Conservation (phyloP, 2,113 vertebrate species). For the Plestiodon gilberti region DNA sequence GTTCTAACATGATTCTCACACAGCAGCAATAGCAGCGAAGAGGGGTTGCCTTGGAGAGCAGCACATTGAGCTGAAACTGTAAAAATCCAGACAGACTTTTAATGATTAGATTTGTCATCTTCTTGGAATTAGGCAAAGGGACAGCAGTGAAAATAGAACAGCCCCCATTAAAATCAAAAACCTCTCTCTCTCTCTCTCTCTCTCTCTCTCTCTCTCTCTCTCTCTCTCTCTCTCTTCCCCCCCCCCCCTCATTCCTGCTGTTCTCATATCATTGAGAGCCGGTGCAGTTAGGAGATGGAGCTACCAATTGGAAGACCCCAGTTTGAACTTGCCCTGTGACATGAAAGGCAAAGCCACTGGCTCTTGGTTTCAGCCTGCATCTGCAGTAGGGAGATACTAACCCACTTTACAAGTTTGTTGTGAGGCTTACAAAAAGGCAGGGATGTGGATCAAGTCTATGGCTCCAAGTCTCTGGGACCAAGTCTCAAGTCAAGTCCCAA, state of each 20-base stretch:
- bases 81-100: slow-evolving; percentile 22
- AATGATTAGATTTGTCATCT: slow-evolving; percentile 33
- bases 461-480: too few relatives aligned
- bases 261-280: slow-evolving; percentile 35
- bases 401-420: too few relatives aligned
- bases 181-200: neutral
- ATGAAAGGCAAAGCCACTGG: too few relatives aligned
- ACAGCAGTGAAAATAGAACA: slow-evolving; percentile 29
- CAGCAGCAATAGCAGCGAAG: slow-evolving; percentile 9
- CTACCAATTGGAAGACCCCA: neutral
- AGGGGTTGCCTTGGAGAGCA: slow-evolving; percentile 16
- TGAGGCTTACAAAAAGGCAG: too few relatives aligned
- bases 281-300: neutral
- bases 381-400: neutral
- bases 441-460: too few relatives aligned
- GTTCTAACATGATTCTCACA: slow-evolving; percentile 13
- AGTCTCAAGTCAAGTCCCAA: too few relatives aligned
- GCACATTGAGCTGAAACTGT: slow-evolving; percentile 2
- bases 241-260: neutral
- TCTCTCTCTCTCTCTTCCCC: slow-evolving; percentile 6
- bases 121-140: slow-evolving; percentile 28
- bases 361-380: neutral
- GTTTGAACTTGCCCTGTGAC: neutral
- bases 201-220: slow-evolving; percentile 15
- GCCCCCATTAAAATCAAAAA: neutral